Base-by-base conservation (phyloP, 2,113 vertebrate species). In the Leptocoma aspasia region DNA sequence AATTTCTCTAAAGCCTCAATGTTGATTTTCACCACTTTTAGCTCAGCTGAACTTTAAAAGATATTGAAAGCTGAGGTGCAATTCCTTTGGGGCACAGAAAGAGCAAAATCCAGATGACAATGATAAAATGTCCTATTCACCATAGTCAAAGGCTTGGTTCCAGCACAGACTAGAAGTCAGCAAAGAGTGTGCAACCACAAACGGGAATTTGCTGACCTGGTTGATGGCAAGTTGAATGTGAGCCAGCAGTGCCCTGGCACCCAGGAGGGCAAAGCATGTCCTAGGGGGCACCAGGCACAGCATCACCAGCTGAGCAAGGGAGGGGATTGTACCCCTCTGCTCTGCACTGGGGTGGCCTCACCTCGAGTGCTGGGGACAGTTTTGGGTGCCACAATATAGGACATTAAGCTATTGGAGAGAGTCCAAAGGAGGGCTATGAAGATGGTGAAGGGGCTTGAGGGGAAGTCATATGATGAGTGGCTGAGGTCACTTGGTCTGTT, bases 1-100 rank as follows among this genome's bases (percentile, higher is more conserved):
- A 66, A 71, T 77, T 87, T 95, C 42, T 89, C 28, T 92, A 24
- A 86, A 72, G 49, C 68, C 15, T 60, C 44, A 18, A 3, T 94
- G 83, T 95, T 87, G 77, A 76, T 94, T 73, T 92, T 94, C 49
- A 45, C n/a, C 31, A 30, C 86, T 91, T 95, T 85, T 82, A 89
- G 84, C 66, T 89, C 66, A 65, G 66, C 13, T 94, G 93, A 92
- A 92, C 84, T 97, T 95, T 85, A 84, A 94, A 82, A 76, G 4
- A 13, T 92, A 60, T 66, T 87, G 70, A 84, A 95, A 92, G 27
- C 42, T 90, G 35, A 73, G 59, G 59, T 85, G 45, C 27, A n/a
- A 60, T 73, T 90, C 42, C 45, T 85, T 50, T 33, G 35, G 31
- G 54, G 5, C 27, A 12, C 53, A 75, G 57, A 35, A 72, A 87